These are phyloP conservation scores for Parazoanthus atlanticus DNA, from an alignment of 92 coral and sea anemone species.

Conservation along the genomic window DNA sequence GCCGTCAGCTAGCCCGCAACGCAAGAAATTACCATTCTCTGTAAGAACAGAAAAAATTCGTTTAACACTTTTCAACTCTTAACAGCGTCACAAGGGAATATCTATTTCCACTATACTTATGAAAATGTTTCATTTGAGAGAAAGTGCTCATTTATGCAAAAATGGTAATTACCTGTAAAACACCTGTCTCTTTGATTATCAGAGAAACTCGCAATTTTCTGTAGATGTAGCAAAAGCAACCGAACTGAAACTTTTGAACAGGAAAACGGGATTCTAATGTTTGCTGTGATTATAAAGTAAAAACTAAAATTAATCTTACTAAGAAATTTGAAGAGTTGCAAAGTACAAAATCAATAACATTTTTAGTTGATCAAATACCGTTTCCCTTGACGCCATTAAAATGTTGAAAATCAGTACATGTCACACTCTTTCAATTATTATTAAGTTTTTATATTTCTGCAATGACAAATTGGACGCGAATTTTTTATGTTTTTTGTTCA, in stretches of 20 bases:
- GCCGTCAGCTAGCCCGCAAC: background rate
- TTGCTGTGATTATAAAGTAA: background rate
- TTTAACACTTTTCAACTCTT: background rate
- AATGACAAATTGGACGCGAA: background rate
- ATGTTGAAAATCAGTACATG: background rate
- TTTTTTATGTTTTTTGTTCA: background rate
- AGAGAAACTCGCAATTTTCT: background rate
- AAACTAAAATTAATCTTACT: too few species aligned
- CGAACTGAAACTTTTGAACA: background rate
- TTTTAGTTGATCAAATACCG: background rate
- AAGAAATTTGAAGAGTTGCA: background rate
- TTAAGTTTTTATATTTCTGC: background rate
- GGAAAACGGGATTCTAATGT: background rate
- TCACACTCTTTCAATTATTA: background rate
- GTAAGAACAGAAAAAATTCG: background rate
- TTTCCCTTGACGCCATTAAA: background rate
- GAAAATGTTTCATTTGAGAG: conserved; percentile 3
- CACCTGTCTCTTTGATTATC: conserved; percentile 32
- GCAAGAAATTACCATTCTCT: background rate
- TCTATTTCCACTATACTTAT: background rate
- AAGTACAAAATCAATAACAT: conserved; percentile 14
- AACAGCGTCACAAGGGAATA: background rate
- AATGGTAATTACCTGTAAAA: background rate
- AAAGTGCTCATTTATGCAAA: conserved; percentile 29
- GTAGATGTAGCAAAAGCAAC: conserved; percentile 16